Evolutionary conservation across 2,113 vertebrate species (phyloP).

Genomic region (Gasterosteus nipponicus): DNA sequence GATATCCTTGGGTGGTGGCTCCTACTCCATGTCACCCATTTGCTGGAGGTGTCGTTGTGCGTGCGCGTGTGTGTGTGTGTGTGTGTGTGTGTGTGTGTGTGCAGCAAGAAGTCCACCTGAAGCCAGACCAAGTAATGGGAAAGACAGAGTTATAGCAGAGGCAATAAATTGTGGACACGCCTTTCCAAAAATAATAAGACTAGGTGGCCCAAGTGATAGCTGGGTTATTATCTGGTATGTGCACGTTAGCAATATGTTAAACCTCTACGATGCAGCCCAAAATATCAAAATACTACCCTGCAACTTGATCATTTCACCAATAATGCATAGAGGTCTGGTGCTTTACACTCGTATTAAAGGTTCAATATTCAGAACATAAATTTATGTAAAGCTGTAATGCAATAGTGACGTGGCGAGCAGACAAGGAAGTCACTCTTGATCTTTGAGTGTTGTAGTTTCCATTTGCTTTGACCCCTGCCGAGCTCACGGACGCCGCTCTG

Average conservation of each 20-base stretch:
- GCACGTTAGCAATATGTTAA: constrained; percentile 23
- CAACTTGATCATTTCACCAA: not conserved
- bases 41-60: not conserved
- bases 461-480: too few relatives aligned
- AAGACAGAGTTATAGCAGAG: constrained; percentile 16
- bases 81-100: not conserved
- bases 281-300: not conserved
- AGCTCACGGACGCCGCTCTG: too few relatives aligned
- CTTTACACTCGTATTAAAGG: not conserved
- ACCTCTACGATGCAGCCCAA: not conserved
- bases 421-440: not conserved
- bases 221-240: constrained; percentile 40
- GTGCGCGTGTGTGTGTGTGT: not conserved
- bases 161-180: constrained; percentile 2
- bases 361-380: not conserved
- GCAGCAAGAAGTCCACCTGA: constrained; percentile 9
- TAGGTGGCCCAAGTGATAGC: constrained; percentile 27
- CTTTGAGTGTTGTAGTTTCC: too few relatives aligned
- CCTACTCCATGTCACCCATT: constrained; percentile 11
- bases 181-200: constrained; percentile 26
- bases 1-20: constrained; percentile 32
- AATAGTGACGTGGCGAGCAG: not conserved
- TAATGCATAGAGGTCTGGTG: not conserved
- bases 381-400: not conserved
- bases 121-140: constrained; percentile 5